Evolutionary conservation across 2,113 vertebrate species (phyloP).

Genomic region (Rhynchopsitta pachyrhyncha): DNA sequence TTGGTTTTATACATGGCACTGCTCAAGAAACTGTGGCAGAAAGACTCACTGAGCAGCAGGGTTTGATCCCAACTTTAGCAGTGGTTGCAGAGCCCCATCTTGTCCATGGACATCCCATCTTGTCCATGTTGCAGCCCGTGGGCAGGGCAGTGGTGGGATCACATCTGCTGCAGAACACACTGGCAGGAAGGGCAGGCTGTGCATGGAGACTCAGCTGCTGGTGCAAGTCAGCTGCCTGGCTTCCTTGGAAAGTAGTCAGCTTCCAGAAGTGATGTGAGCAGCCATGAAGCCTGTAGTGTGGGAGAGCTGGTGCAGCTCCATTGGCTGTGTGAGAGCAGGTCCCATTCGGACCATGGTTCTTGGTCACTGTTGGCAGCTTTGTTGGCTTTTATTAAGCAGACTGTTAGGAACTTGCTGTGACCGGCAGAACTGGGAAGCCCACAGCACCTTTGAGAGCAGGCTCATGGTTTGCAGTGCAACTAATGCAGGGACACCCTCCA

Average conservation of each 20-base stretch:
- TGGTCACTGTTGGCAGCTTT: accelerated
- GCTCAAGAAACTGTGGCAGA: neutral
- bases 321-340: neutral
- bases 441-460: neutral
- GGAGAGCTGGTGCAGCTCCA: neutral
- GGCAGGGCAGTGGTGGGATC: neutral
- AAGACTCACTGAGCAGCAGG: neutral
- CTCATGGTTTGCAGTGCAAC: neutral
- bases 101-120: neutral
- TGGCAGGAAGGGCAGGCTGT: neutral
- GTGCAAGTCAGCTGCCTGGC: neutral
- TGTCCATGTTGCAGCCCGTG: neutral
- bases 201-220: neutral
- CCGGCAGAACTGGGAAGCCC: too few relatives aligned
- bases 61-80: neutral
- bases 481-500: neutral
- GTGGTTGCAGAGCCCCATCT: neutral
- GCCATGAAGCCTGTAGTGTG: accelerated
- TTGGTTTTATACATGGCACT: neutral
- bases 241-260: neutral
- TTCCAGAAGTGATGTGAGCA: neutral
- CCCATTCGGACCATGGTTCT: accelerated
- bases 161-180: neutral
- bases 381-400: neutral
- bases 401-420: neutral